phyloP scores from a whole-genome alignment of 2,797 vertebrate genomes.

The Tapera naevia region DNA sequence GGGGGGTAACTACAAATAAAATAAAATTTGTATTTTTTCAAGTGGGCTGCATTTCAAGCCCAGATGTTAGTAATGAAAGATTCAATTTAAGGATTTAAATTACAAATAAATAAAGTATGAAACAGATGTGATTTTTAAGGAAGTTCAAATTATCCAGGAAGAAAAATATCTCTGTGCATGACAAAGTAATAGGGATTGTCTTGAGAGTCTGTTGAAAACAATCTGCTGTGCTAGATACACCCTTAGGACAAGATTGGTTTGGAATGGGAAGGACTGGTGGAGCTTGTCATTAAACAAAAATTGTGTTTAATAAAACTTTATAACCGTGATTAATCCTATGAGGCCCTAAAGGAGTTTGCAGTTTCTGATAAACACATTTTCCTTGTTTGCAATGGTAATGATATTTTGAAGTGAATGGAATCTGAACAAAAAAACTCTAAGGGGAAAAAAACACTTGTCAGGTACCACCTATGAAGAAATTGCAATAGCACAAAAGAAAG shows the following conservation, averaged over 20 bases:
- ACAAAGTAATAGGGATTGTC: slow-evolving; percentile 86
- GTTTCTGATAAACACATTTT: slow-evolving; percentile 87
- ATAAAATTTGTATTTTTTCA: slow-evolving; percentile 89
- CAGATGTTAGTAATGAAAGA: slow-evolving; percentile 88
- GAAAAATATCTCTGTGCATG: slow-evolving; percentile 88
- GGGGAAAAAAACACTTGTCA: slow-evolving; percentile 73
- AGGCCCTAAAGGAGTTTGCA: slow-evolving; percentile 87
- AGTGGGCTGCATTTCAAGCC: slow-evolving; percentile 89
- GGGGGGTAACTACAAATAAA: slow-evolving; percentile 85
- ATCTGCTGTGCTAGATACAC: slow-evolving; percentile 85
- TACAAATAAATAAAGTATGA: slow-evolving; percentile 92
- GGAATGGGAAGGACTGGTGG: slow-evolving; percentile 86
- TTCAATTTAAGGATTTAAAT: slow-evolving; percentile 91
- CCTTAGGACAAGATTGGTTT: slow-evolving; percentile 87
- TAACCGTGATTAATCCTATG: slow-evolving; percentile 90
- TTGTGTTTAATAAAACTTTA: slow-evolving; percentile 92
- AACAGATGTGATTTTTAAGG: slow-evolving; percentile 91
- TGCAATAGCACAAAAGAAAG: slow-evolving; percentile 52
- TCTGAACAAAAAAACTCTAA: slow-evolving; percentile 79
- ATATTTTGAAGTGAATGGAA: slow-evolving; percentile 84
- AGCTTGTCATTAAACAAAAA: slow-evolving; percentile 91
- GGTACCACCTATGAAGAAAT: slow-evolving; percentile 76
- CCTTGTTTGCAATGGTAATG: slow-evolving; percentile 88
- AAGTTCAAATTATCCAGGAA: slow-evolving; percentile 89
- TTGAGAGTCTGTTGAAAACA: slow-evolving; percentile 88